Evolutionary conservation across 2,888 invertebrate species (phyloP).

Genomic region (Drosophila testacea): DNA sequence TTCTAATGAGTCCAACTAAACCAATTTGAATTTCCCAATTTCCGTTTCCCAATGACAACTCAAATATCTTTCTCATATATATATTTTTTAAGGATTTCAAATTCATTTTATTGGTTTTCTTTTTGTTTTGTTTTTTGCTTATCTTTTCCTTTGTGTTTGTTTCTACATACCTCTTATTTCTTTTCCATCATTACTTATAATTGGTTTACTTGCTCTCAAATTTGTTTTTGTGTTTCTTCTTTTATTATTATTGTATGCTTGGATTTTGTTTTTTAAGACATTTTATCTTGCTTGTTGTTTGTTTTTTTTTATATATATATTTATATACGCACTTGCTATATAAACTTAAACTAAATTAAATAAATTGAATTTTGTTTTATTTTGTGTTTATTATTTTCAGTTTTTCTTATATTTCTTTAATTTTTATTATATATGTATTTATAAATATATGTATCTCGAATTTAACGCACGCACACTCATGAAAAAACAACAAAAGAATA

Average conservation of each 20-base stretch:
- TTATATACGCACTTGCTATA: constrained; percentile 74
- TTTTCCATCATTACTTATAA: constrained; percentile 61
- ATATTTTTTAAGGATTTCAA: constrained; percentile 81
- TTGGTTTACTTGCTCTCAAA: constrained; percentile 60
- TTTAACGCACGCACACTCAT: constrained; percentile 77
- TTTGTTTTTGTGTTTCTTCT: constrained; percentile 35
- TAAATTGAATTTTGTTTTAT: constrained; percentile 73
- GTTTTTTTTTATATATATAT: constrained; percentile 53
- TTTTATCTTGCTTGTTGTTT: constrained; percentile 55
- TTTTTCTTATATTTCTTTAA: constrained; percentile 40
- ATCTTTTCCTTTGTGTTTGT: constrained; percentile 61
- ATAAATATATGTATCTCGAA: constrained; percentile 61
- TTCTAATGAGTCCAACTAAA: neutral
- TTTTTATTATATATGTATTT: constrained; percentile 39
- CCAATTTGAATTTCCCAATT: neutral
- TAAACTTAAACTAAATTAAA: constrained; percentile 82
- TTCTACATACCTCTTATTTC: constrained; percentile 47
- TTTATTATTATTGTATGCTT: constrained; percentile 59
- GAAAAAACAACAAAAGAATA: constrained; percentile 73
- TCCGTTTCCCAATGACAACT: constrained; percentile 24
- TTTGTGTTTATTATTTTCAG: constrained; percentile 38
- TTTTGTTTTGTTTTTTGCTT: constrained; percentile 59
- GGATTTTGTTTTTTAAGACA: constrained; percentile 62
- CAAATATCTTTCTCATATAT: constrained; percentile 52
- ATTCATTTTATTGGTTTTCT: constrained; percentile 80